phyloP scores from a whole-genome alignment of 2,113 vertebrate species.

The Baryphthengus martii region DNA sequence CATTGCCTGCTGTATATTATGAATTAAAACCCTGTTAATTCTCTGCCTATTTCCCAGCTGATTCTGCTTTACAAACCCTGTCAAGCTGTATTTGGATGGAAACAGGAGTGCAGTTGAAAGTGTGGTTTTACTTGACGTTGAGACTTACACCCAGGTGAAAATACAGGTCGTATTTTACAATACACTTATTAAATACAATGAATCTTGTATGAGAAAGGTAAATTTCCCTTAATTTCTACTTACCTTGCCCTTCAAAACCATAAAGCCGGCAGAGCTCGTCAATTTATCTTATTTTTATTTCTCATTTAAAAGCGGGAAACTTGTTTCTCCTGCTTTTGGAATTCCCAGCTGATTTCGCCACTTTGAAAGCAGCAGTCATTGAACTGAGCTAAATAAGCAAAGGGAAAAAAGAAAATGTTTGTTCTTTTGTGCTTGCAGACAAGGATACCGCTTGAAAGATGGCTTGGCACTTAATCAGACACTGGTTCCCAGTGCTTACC shows the following conservation, averaged over 20 bases:
- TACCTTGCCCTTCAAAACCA: slow-evolving; percentile 37
- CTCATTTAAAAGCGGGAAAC: neutral
- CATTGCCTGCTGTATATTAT: neutral
- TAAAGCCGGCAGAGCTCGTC: slow-evolving; percentile 15
- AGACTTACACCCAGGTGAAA: neutral
- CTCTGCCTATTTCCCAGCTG: neutral
- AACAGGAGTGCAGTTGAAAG: neutral
- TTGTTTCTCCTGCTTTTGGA: slow-evolving; percentile 38
- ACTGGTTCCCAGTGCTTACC: neutral
- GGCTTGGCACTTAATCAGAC: neutral
- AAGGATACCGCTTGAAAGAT: slow-evolving; percentile 32
- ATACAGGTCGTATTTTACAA: neutral
- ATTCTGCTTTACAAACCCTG: neutral
- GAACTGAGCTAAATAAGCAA: slow-evolving; percentile 52
- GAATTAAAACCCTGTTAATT: neutral
- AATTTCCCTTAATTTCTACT: slow-evolving; percentile 16
- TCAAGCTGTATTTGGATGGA: neutral
- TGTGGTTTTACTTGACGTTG: neutral
- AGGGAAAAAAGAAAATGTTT: slow-evolving; percentile 53
- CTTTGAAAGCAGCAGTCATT: slow-evolving; percentile 36
- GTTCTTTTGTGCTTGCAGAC: slow-evolving; percentile 50
- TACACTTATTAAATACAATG: neutral
- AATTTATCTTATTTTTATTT: slow-evolving; percentile 26
- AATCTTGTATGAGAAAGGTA: neutral
- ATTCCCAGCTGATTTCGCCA: slow-evolving; percentile 37